phyloP scores from a whole-genome alignment of 30 jellyfish, hydroid and myxozoan species.

The Pelagia noctiluca region DNA sequence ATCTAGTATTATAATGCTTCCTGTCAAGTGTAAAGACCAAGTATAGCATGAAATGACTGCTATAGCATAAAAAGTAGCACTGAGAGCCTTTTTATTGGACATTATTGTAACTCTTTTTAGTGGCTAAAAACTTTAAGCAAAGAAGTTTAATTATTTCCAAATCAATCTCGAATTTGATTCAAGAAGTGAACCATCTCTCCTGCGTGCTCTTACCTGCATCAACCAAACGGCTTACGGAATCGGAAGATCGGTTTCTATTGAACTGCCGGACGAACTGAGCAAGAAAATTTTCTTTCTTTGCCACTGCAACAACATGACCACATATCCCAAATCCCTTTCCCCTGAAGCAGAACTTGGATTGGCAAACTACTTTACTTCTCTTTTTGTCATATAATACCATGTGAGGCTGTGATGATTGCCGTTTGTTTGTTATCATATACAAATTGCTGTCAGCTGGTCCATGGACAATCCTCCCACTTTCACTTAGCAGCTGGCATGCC shows the following conservation, averaged over 20 bases:
- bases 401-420: not conserved
- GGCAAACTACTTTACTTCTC: not conserved
- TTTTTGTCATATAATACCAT: not conserved
- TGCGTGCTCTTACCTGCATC: slow-evolving; percentile 32
- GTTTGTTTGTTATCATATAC: not conserved
- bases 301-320: slow-evolving; percentile 16
- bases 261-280: not conserved
- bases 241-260: not conserved
- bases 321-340: not conserved
- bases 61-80: too few relatives aligned
- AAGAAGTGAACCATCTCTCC: not conserved
- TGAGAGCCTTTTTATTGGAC: too few relatives aligned
- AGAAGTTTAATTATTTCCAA: too few relatives aligned
- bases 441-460: not conserved
- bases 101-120: too few relatives aligned
- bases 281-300: not conserved
- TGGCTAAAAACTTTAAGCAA: too few relatives aligned
- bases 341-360: slow-evolving; percentile 13
- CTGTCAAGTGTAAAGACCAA: too few relatives aligned
- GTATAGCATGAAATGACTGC: too few relatives aligned
- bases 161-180: too few relatives aligned
- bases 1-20: too few relatives aligned
- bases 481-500: not conserved
- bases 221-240: not conserved
- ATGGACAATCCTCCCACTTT: not conserved